A percentile compares a stretch with the other conserved stretches of the same genome.
Evolutionary conservation across 2,113 vertebrate species (phyloP).

Genomic region (Nansenia antarctica): DNA sequence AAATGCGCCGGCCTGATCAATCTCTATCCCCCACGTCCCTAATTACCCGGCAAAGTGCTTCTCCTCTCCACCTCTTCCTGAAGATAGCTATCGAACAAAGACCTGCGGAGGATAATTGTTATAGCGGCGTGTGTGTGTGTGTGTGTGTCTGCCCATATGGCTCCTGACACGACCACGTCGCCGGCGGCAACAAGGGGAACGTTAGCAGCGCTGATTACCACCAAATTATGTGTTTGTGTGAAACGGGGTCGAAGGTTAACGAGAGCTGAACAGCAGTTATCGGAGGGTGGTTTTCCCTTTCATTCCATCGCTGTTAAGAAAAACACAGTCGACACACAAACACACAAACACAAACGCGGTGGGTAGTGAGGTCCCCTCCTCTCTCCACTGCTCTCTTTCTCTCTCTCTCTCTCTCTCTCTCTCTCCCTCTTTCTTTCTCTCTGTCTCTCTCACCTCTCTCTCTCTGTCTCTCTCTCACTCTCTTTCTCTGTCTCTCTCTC

Average conservation of each 20-base stretch:
- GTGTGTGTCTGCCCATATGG: constrained; percentile 47
- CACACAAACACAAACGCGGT: too few species aligned
- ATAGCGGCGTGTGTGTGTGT: constrained; percentile 11
- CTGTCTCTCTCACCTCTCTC: too few species aligned
- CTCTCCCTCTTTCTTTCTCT: too few species aligned
- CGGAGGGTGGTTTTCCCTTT: too few species aligned
- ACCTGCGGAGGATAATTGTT: constrained; percentile 55
- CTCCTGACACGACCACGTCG: constrained; percentile 9
- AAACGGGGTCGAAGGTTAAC: constrained; percentile 59
- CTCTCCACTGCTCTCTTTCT: too few species aligned
- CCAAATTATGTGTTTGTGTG: constrained; percentile 58
- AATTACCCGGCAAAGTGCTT: constrained; percentile 65
- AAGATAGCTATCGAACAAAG: constrained; percentile 45
- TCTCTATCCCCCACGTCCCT: constrained; percentile 63
- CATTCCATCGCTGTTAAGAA: too few species aligned
- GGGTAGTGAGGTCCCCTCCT: not conserved
- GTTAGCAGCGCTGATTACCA: constrained; percentile 51
- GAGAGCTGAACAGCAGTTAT: constrained; percentile 44
- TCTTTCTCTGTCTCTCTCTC: too few species aligned
- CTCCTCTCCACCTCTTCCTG: constrained; percentile 19
- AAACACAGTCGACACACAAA: too few species aligned
- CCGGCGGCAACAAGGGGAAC: constrained; percentile 18
- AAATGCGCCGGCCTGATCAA: constrained; percentile 69
- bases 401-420: too few species aligned
- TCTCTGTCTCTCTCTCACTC: too few species aligned